These are phyloP conservation scores for Hyperoplus immaculatus DNA, from an alignment of 2,797 vertebrate species.

Conservation along the genomic window DNA sequence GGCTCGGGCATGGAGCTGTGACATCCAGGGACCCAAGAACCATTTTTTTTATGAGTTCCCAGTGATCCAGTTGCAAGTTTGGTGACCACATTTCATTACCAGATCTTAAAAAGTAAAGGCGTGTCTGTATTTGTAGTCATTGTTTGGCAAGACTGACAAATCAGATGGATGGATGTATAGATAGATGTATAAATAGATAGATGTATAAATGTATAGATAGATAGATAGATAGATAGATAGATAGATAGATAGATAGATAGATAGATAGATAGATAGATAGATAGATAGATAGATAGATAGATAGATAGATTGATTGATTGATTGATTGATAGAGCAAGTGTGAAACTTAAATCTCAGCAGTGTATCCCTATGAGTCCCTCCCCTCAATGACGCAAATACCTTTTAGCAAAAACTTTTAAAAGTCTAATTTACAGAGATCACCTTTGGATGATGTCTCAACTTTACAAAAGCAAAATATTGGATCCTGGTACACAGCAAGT, in stretches of 20 bases:
- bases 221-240: no score
- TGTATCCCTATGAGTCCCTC: neutral
- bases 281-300: no score
- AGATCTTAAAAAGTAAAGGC: no score
- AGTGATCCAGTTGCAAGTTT: slow-evolving; percentile 32
- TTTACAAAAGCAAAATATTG: neutral
- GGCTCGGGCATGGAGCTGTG: slow-evolving; percentile 75
- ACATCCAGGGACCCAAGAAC: slow-evolving; percentile 49
- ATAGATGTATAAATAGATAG: no score
- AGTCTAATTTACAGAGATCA: no score
- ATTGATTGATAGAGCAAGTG: neutral
- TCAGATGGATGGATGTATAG: neutral
- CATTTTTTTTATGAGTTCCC: slow-evolving; percentile 16
- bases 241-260: no score
- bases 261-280: no score
- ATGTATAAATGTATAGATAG: no score
- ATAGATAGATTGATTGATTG: neutral
- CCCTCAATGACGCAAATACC: neutral
- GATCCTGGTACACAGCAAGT: slow-evolving; percentile 2
- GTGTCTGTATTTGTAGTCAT: neutral
- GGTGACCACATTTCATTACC: slow-evolving; percentile 7
- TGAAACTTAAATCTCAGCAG: neutral
- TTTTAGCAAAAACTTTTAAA: neutral
- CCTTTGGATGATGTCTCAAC: no score
- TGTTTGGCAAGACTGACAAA: neutral